Evolutionary conservation across 2,888 invertebrate genomes (phyloP), one percentile per base, ranked within the genome.

Genomic region (Nyleta sp.): DNA sequence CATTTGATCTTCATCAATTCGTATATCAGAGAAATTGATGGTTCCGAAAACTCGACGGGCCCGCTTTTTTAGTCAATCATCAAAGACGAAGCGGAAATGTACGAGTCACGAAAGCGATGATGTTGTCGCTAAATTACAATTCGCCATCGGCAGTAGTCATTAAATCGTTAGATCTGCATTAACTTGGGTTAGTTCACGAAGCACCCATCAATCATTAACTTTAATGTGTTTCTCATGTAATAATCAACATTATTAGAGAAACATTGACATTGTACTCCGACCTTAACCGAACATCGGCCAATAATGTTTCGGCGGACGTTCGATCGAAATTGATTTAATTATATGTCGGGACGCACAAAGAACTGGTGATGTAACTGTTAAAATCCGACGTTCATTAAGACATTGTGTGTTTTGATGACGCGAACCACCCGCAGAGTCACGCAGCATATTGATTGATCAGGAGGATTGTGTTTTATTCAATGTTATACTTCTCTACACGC

Each of bases 151-250:
- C 83, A 83, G 85, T 86, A 83, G 84, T 89, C 85, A 87, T 89
- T 89, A 88, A 87, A 88, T 89, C 84, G 87, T 89, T 88, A 88
- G 85, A 85, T 83, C 86, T 84, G 83, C 88, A 88, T 89, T 89
- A 89, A 86, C 84, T 80, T 76, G 77, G 78, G 71, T 81, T 83
- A 77, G 86, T 85, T 85, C n/a, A n/a, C n/a, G n/a, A n/a, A n/a
- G n/a, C n/a, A n/a, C n/a, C n/a, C n/a, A n/a, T n/a, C n/a, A n/a
- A n/a, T n/a, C n/a, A n/a, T n/a, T n/a, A n/a, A n/a, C n/a, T n/a
- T n/a, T n/a, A n/a, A n/a, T n/a, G n/a, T n/a, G n/a, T n/a, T n/a
- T n/a, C n/a, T n/a, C n/a, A n/a, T n/a, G n/a, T n/a, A n/a, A n/a
- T n/a, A n/a, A n/a, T n/a, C n/a, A n/a, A n/a, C n/a, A n/a, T n/a